A percentile compares a stretch with the other conserved stretches of the same genome.
These are phyloP conservation scores for Myathropa florea DNA, from an alignment of 2,888 invertebrate genomes.

Conservation along the genomic window DNA sequence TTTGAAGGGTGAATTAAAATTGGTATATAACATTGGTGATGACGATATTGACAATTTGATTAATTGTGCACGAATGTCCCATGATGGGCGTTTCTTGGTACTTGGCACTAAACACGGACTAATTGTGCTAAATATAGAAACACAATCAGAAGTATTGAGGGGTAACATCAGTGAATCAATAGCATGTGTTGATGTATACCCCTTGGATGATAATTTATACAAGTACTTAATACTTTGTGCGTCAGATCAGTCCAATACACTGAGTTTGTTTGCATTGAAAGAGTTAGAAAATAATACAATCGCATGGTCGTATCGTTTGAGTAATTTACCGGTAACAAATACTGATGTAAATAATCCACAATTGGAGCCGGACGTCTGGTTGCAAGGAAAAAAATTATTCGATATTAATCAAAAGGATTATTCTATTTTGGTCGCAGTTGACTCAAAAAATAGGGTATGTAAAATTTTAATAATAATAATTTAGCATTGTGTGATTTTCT, in stretches of 20 bases:
- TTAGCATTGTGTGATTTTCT: no score
- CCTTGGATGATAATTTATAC: conserved; percentile 74
- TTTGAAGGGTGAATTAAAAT: conserved; percentile 67
- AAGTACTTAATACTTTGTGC: conserved; percentile 79
- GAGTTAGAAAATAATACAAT: conserved; percentile 71
- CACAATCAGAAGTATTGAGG: conserved; percentile 74
- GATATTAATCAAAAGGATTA: conserved; percentile 73
- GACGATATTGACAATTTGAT: conserved; percentile 65
- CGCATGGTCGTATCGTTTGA: conserved; percentile 74
- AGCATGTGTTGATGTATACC: conserved; percentile 77
- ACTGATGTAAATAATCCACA: conserved; percentile 71
- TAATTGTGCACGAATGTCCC: conserved; percentile 76
- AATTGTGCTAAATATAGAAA: conserved; percentile 75
- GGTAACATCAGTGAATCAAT: conserved; percentile 78
- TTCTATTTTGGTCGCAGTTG: conserved; percentile 75
- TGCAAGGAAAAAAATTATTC: conserved; percentile 75
- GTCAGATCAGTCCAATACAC: conserved; percentile 73
- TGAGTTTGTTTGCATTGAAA: conserved; percentile 77
- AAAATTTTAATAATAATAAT: no score
- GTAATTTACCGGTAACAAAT: conserved; percentile 68
- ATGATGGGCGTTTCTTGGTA: conserved; percentile 76
- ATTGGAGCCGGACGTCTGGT: conserved; percentile 76
- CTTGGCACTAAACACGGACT: conserved; percentile 79
- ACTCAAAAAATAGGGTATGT: conserved; percentile 76
- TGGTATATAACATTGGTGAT: conserved; percentile 71